phyloP scores from a whole-genome alignment of 2,797 vertebrate species.

The Diplodus puntazzo region DNA sequence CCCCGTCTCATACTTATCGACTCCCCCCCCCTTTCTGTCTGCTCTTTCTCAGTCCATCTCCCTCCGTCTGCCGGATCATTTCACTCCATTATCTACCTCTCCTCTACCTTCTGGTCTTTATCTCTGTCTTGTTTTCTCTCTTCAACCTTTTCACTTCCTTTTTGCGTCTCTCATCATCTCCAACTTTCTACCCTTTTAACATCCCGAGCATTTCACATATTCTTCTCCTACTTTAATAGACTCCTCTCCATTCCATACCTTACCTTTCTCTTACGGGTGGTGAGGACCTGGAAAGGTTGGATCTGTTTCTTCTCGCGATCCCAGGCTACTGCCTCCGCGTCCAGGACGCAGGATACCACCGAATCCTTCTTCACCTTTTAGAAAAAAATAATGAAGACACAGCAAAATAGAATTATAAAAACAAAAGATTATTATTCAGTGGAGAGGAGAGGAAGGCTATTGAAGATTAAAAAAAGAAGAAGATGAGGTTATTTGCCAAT shows the following conservation, averaged over 20 bases:
- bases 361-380: conserved; percentile 87
- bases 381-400: not conserved
- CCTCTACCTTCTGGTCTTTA: conserved; percentile 54
- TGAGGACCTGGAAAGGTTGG: conserved; percentile 94
- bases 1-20: conserved; percentile 58
- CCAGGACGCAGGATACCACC: conserved; percentile 90
- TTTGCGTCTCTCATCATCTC: conserved; percentile 44
- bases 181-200: conserved; percentile 22
- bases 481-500: conserved; percentile 15
- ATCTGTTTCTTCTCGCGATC: conserved; percentile 92
- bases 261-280: conserved; percentile 94
- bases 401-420: not conserved
- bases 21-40: conserved; percentile 47
- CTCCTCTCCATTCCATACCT: conserved; percentile 80
- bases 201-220: conserved; percentile 18
- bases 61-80: conserved; percentile 70
- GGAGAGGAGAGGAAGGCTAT: conserved; percentile 5
- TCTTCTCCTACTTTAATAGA: not conserved
- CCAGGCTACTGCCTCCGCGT: conserved; percentile 93
- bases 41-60: conserved; percentile 61
- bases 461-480: not conserved
- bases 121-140: conserved; percentile 64
- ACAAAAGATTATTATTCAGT: not conserved
- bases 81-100: conserved; percentile 67
- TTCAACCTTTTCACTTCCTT: conserved; percentile 58